Percentiles rank a stretch among this genome's conserved stretches.
phyloP scores from a whole-genome alignment of 2,797 vertebrate genomes.

The Phalloptychus januarius region DNA sequence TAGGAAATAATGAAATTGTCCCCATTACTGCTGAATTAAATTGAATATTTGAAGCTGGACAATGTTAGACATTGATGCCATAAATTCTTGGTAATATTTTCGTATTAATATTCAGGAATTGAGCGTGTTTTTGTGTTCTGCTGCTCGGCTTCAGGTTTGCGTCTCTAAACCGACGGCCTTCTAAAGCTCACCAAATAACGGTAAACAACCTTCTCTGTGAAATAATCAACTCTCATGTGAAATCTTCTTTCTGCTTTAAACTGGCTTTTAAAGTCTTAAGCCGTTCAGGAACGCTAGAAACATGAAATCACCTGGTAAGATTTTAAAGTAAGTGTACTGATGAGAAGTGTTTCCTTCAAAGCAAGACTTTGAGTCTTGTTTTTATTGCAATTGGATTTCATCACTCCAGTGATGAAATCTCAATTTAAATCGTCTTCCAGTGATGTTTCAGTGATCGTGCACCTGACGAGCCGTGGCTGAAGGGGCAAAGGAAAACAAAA shows the following conservation, averaged over 20 bases:
- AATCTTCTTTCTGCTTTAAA: conserved; percentile 26
- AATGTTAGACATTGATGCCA: not conserved
- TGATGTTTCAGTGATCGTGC: conserved; percentile 46
- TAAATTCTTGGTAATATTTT: not conserved
- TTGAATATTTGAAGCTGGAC: not conserved
- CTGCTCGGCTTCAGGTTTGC: conserved; percentile 12
- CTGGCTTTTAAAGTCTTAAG: conserved; percentile 48
- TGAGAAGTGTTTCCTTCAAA: conserved; percentile 42
- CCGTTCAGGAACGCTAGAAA: conserved; percentile 26
- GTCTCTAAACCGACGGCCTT: conserved; percentile 13
- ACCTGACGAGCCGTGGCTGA: conserved; percentile 55
- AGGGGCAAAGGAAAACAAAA: conserved; percentile 40
- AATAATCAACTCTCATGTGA: conserved; percentile 11
- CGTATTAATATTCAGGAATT: not conserved
- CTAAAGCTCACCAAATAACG: conserved; percentile 5
- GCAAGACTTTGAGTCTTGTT: conserved; percentile 42
- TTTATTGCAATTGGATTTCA: conserved; percentile 68
- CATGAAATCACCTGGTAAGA: conserved; percentile 24
- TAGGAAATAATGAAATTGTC: not conserved
- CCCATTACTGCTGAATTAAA: not conserved
- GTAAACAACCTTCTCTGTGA: conserved; percentile 31
- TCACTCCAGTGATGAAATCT: conserved; percentile 59
- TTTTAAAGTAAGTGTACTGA: conserved; percentile 23
- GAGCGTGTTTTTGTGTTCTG: not conserved
- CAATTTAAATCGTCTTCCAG: conserved; percentile 52